Conservation (phyloP, 92 coral and sea anemone genomes). For the Muricea muricata region DNA sequence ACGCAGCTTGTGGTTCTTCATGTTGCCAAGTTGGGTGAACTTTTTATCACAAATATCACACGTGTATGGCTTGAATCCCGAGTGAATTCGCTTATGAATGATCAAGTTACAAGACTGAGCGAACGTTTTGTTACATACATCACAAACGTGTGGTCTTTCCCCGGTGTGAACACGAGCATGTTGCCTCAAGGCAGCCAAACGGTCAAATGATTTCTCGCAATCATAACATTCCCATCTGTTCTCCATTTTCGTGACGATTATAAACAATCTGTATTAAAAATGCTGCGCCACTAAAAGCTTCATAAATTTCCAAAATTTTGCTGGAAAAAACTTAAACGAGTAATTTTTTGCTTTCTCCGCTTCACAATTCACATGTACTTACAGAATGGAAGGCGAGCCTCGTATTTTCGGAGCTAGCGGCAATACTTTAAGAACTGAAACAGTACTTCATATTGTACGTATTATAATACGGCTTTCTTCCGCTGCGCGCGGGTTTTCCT, state of each 20-base stretch:
- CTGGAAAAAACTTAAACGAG: too few relatives aligned
- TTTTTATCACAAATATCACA: not conserved
- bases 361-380: too few relatives aligned
- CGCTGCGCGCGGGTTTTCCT: too few relatives aligned
- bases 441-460: too few relatives aligned
- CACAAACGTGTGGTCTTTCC: not conserved
- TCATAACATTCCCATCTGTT: not conserved
- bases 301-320: too few relatives aligned
- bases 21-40: not conserved
- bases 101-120: not conserved
- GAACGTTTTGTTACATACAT: not conserved
- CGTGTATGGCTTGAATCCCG: constrained; percentile 2
- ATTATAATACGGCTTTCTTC: too few relatives aligned
- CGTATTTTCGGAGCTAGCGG: too few relatives aligned
- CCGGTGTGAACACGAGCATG: constrained; percentile 2
- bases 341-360: too few relatives aligned
- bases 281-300: too few relatives aligned
- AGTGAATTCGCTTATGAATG: not conserved
- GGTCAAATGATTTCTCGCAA: constrained; percentile 7
- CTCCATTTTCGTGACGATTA: not conserved
- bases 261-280: not conserved
- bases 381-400: too few relatives aligned
- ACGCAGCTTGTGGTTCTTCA: not conserved
- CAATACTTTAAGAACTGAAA: too few relatives aligned
- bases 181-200: not conserved